These are phyloP conservation scores for Leucophenga montana DNA, from an alignment of 2,888 invertebrate species.

Conservation along the genomic window DNA sequence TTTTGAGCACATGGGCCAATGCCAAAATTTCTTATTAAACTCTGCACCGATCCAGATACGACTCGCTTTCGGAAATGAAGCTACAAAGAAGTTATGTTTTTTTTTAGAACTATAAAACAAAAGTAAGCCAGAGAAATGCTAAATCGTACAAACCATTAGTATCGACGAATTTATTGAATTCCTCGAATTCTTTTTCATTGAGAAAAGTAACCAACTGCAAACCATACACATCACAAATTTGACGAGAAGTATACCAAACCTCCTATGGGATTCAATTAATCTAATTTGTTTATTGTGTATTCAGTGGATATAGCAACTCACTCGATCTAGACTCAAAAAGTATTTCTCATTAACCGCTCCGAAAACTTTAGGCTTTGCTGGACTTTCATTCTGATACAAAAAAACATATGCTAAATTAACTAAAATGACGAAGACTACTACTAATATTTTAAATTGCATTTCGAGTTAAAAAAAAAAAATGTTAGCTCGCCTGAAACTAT, in stretches of 20 bases:
- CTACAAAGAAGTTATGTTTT: background rate
- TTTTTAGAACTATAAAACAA: background rate
- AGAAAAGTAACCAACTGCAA: conserved; percentile 8
- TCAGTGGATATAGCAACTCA: too few relatives aligned
- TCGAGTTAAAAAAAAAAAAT: too few relatives aligned
- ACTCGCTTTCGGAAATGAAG: background rate
- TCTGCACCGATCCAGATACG: conserved; percentile 4
- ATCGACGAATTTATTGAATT: background rate
- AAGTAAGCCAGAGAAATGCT: background rate
- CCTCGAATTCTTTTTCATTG: background rate
- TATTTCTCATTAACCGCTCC: background rate
- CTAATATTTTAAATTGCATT: too few relatives aligned
- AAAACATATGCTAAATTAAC: too few relatives aligned
- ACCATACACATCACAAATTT: conserved; percentile 22
- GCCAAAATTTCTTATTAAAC: background rate
- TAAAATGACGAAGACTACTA: too few relatives aligned
- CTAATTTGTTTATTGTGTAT: background rate
- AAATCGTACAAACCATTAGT: background rate
- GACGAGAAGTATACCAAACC: conserved; percentile 30
- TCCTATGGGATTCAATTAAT: background rate
- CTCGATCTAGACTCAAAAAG: background rate
- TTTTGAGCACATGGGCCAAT: background rate
- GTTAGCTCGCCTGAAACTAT: too few relatives aligned
- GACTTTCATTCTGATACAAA: too few relatives aligned
- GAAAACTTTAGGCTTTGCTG: background rate